These are phyloP conservation scores for Brachystomella parvula DNA, from an alignment of 1,140 invertebrate species.

Conservation along the genomic window DNA sequence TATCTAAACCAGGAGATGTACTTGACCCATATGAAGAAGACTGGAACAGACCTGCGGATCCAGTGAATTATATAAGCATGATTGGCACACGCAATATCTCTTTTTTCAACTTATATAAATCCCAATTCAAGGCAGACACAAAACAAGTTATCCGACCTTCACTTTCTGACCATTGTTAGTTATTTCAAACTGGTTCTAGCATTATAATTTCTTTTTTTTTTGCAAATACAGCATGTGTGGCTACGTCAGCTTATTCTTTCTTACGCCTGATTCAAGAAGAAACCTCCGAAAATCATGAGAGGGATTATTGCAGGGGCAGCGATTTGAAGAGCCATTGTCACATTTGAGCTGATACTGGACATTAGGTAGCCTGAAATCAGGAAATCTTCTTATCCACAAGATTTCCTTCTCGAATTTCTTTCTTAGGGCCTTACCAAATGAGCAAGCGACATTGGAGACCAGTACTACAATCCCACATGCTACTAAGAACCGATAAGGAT, in stretches of 20 bases:
- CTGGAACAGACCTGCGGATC: conserved; percentile 42
- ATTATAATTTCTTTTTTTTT: too few species aligned
- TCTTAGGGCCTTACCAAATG: conserved; percentile 43
- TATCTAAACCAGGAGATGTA: conserved; percentile 94
- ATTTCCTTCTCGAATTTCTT: background rate
- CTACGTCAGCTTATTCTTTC: too few species aligned
- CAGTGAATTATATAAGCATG: background rate
- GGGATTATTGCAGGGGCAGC: conserved; percentile 49
- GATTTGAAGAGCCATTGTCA: conserved; percentile 45
- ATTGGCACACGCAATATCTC: background rate
- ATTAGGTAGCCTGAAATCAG: conserved; percentile 44
- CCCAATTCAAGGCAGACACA: background rate
- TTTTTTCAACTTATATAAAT: background rate
- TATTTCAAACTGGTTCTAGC: background rate
- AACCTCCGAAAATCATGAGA: conserved; percentile 50
- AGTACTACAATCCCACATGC: conserved; percentile 42
- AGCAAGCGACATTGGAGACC: conserved; percentile 45
- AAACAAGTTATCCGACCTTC: background rate
- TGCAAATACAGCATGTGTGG: too few species aligned
- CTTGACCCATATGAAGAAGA: conserved; percentile 65
- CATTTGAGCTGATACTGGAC: conserved; percentile 41
- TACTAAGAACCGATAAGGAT: conserved; percentile 44
- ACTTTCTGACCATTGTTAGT: background rate
- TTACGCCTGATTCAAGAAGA: conserved; percentile 49
- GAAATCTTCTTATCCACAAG: background rate